Percentiles rank a stretch among this genome's conserved stretches.
Evolutionary conservation across 37 sponge, comb jelly and placozoan species (phyloP).

Genomic region (Geodia barretti): DNA sequence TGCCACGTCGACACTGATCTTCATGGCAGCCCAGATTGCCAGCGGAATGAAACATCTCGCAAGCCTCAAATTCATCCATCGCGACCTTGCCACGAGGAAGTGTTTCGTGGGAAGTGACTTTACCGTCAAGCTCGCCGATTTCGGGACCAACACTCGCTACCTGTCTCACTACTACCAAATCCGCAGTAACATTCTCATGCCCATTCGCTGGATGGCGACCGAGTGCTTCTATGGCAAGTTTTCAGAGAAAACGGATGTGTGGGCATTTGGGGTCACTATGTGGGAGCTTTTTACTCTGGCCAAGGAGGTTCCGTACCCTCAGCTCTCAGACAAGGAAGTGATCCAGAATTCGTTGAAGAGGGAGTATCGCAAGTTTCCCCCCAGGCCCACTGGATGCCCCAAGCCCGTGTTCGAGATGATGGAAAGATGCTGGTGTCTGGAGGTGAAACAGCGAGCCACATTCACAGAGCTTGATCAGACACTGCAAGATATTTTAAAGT

Average conservation of each 20-base stretch:
- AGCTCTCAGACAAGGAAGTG: conserved; percentile 69
- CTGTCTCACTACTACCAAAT: conserved; percentile 58
- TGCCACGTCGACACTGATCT: conserved; percentile 22
- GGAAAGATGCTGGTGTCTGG: too few species aligned
- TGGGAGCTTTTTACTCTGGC: conserved; percentile 85
- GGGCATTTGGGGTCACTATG: conserved; percentile 83
- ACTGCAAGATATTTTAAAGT: too few species aligned
- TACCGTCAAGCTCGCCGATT: conserved; percentile 86
- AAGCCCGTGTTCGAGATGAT: too few species aligned
- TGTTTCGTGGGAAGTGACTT: too few species aligned
- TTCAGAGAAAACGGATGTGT: conserved; percentile 81
- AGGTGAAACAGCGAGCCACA: too few species aligned
- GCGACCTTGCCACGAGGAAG: too few species aligned
- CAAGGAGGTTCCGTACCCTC: conserved; percentile 62
- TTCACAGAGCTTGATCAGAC: too few species aligned
- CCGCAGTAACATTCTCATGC: conserved; percentile 50
- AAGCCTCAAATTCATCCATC: conserved; percentile 47
- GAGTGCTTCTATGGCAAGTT: conserved; percentile 87
- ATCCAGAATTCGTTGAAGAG: conserved; percentile 59
- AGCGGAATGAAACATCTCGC: conserved; percentile 66
- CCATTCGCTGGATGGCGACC: conserved; percentile 83
- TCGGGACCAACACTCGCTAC: conserved; percentile 83
- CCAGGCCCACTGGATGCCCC: too few species aligned
- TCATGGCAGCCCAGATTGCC: conserved; percentile 58
- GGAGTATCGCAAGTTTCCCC: too few species aligned